Base-by-base conservation (phyloP, 2,113 vertebrate genomes). In the Coreoperca whiteheadi region DNA sequence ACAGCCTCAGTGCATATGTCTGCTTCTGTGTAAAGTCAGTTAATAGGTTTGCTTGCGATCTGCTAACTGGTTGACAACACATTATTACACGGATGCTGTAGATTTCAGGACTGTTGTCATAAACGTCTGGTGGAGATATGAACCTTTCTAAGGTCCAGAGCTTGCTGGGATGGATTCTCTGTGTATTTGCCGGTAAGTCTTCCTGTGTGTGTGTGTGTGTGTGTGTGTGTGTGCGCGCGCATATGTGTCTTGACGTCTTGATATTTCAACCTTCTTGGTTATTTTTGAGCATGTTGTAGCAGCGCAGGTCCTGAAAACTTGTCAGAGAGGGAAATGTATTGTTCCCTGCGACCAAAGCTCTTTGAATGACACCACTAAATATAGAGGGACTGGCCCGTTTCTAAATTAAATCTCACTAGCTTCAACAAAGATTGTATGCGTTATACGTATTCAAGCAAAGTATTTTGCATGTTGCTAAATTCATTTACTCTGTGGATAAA, bases 141-240 rank as follows among this genome's bases (percentile, higher is more conserved):
- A 84, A 86, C 23, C 51, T 68, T 41, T 28, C 56, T 0, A 84
- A 34, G 56, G 73, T 56, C 61, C 86, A 90, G 39, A 4, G 88
- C 63, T 1, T 74, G 21, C 76, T 93, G 75, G 37, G 46, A 23
- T 79, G 72, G 84, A 68, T 84, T 57, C 18, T 92, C 37, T 10
- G 57, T 66, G 43, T 50, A 53, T 30, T 79, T 51, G 59, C 79
- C 0, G 88, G 93, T 94, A 83, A 91, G 91, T 90, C 32, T 25
- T 53, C 2, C 8, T 59, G 18, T 41, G 25, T 51, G 54, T 64
- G 11, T 48, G 21, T 67, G 16, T 10, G 30, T 51, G 53, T 51
- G 15, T 51, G 82, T 78, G 61, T 65, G 21, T 18, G 69, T 39
- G 43, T 30, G 43, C 43, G 53, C 41, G 15, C 43, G 78, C 74